phyloP scores from a whole-genome alignment of 2,797 vertebrate genomes.

The Fistularia tabacaria region DNA sequence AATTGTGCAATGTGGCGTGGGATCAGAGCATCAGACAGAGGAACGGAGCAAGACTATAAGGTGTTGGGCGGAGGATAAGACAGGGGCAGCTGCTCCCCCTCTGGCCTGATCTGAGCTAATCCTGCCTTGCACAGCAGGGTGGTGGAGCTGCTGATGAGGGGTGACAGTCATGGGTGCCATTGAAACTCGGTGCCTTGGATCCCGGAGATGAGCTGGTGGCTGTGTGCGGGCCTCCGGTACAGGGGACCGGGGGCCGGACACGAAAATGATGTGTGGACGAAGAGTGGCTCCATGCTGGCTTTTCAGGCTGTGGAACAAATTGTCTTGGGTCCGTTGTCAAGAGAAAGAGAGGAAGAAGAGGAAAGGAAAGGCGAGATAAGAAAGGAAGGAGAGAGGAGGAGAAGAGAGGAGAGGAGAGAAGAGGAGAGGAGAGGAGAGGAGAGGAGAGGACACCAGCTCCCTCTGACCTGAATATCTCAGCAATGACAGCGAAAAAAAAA shows the following conservation, averaged over 20 bases:
- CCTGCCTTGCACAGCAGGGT: slow-evolving; percentile 41
- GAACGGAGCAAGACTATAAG: slow-evolving; percentile 23
- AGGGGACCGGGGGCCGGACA: too few relatives aligned
- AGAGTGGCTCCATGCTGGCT: slow-evolving; percentile 6
- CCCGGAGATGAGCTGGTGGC: not conserved
- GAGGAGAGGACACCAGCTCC: slow-evolving; percentile 4
- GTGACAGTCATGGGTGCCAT: slow-evolving; percentile 15
- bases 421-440: too few relatives aligned
- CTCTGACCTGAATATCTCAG: slow-evolving; percentile 31
- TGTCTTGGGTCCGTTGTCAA: slow-evolving; percentile 8
- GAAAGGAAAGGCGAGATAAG: too few relatives aligned
- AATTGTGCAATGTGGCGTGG: slow-evolving; percentile 12
- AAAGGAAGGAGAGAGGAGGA: too few relatives aligned
- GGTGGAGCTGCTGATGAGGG: slow-evolving; percentile 48
- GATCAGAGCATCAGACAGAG: slow-evolving; percentile 25
- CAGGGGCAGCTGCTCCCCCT: slow-evolving; percentile 42
- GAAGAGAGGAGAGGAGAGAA: too few relatives aligned
- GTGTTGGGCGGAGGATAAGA: slow-evolving; percentile 30
- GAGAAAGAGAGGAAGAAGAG: not conserved
- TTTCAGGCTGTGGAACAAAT: slow-evolving; percentile 2
- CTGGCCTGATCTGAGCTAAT: slow-evolving; percentile 58
- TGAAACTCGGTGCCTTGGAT: slow-evolving; percentile 8
- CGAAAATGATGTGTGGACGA: too few relatives aligned
- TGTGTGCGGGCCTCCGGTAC: not conserved
- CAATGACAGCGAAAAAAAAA: slow-evolving; percentile 29